phyloP scores from a whole-genome alignment of 2,797 vertebrate genomes.

The Pseudochirops cupreus region DNA sequence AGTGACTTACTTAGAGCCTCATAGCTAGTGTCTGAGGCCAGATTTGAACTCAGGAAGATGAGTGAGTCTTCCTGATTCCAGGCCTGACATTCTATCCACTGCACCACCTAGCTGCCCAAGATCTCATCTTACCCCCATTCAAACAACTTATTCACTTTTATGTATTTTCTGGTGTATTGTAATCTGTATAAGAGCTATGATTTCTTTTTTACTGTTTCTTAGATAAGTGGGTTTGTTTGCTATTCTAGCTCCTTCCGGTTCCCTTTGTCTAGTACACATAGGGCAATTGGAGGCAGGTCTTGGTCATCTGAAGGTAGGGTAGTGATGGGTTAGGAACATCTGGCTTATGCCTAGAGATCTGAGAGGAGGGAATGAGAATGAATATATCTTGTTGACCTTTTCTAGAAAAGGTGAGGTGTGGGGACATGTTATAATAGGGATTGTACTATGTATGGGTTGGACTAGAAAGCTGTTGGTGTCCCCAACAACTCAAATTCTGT shows the following conservation, averaged over 20 bases:
- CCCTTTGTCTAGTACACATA: neutral
- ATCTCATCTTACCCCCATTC: neutral
- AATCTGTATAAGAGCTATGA: neutral
- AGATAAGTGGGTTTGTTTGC: neutral
- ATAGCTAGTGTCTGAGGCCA: neutral
- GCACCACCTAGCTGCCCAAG: neutral
- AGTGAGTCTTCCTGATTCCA: neutral
- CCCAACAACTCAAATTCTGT: neutral
- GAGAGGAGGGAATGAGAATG: neutral
- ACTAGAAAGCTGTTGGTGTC: neutral
- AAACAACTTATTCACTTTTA: neutral
- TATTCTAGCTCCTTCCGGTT: neutral
- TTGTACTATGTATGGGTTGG: neutral
- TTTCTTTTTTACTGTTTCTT: neutral
- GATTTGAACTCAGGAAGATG: neutral
- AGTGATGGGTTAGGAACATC: neutral
- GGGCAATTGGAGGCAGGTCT: neutral
- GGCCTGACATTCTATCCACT: neutral
- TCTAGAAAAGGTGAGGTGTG: neutral
- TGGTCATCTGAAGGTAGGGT: neutral
- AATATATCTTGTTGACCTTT: neutral
- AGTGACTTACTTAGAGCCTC: neutral
- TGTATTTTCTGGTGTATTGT: neutral
- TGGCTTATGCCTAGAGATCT: neutral
- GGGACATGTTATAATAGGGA: neutral